phyloP scores from a whole-genome alignment of 2,888 invertebrate species.

The Caenorhabditis sp. region DNA sequence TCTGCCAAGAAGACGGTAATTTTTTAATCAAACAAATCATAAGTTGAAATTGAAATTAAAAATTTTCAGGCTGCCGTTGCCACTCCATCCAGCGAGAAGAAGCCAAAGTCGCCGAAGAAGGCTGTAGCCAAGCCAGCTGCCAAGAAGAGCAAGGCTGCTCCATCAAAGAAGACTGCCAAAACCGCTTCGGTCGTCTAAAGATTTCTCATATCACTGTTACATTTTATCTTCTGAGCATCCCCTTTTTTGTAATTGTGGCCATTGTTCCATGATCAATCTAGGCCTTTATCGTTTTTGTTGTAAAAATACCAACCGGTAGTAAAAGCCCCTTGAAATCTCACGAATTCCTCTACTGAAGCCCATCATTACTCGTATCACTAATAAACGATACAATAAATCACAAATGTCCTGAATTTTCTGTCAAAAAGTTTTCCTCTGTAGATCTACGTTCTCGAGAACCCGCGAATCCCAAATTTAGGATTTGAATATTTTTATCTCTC shows the following conservation, averaged over 20 bases:
- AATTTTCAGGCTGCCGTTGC: slow-evolving; percentile 12
- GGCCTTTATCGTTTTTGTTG: slow-evolving; percentile 19
- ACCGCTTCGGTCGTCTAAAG: neutral
- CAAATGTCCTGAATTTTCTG: neutral
- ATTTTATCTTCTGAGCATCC: neutral
- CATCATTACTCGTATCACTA: neutral
- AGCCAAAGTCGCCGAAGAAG: slow-evolving; percentile 32
- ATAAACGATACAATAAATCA: slow-evolving; percentile 30
- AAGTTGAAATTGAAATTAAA: neutral
- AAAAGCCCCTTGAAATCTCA: slow-evolving; percentile 12
- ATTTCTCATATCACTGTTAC: slow-evolving; percentile 1
- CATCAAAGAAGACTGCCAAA: slow-evolving; percentile 17
- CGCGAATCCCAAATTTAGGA: neutral
- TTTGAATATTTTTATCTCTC: neutral
- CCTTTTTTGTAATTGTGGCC: slow-evolving; percentile 20
- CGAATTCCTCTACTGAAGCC: neutral
- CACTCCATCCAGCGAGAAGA: slow-evolving; percentile 39
- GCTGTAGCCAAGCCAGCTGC: slow-evolving; percentile 28
- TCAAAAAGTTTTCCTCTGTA: no score
- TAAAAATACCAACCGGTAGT: slow-evolving; percentile 46
- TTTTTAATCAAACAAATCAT: neutral
- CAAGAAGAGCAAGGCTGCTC: slow-evolving; percentile 28
- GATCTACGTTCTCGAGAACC: no score
- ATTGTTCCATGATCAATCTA: slow-evolving; percentile 26
- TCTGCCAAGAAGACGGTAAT: slow-evolving; percentile 35